Evolutionary conservation across 23 tunicate genomes (phyloP), one percentile per base, ranked within the genome.

Genomic region (Oikopleura albicans): DNA sequence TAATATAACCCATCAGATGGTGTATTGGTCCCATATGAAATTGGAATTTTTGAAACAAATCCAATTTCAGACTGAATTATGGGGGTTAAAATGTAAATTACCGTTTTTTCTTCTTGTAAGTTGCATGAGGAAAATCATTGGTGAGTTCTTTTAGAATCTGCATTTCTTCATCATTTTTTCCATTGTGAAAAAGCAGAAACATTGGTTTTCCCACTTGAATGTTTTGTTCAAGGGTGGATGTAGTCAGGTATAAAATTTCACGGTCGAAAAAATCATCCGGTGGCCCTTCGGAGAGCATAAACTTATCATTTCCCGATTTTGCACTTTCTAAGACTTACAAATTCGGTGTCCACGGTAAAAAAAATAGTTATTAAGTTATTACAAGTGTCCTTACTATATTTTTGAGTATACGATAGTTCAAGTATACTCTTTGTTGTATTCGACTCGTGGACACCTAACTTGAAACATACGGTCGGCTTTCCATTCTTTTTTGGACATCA

Each of bases 71-170:
- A n/a, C n/a, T n/a, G n/a, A n/a, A n/a, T n/a, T n/a, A n/a, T n/a
- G n/a, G n/a, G n/a, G n/a, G n/a, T n/a, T n/a, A n/a, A 49, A 49
- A 49, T 49, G 12, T 49, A 49, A 49, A 49, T 49, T 22, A 49
- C 63, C 79, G 79, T 71, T 71, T 71, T 29, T 71, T 71, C 79
- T 71, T 71, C 31, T 71, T 71, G 37, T 71, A 71, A 16, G 79
- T 71, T 71, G 28, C 79, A 16, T 22, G 37, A 4, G 79, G 79
- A 29, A 71, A 71, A 27, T 16, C 36, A 12, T 27, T 37, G 4
- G 79, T 2, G 31, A 71, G 28, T 71, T 71, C 34, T 71, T 71
- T 31, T 31, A 71, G 37, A 2, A 71, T 2, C 31, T 71, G 34
- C 33, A 71, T 27, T 71, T 71, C 79, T 31, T 29, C 34, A 12